These are phyloP conservation scores for Campylomormyrus numenius DNA, from an alignment of 2,113 vertebrate species.

Conservation along the genomic window DNA sequence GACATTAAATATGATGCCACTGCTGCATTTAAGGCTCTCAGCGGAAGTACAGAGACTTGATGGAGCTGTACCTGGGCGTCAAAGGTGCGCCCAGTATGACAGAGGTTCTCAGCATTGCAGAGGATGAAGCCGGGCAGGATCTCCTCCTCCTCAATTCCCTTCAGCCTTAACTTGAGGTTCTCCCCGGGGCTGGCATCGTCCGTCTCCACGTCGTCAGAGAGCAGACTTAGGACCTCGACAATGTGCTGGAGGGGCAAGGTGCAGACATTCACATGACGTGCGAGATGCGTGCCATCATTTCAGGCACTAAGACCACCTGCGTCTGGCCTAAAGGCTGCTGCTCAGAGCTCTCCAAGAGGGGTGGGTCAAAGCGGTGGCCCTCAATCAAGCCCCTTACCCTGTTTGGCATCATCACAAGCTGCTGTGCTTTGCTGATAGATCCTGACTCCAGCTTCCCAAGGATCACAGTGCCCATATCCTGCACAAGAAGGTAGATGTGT, in stretches of 20 bases:
- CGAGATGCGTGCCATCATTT: background rate
- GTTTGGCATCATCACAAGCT: conserved; percentile 99
- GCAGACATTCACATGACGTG: background rate
- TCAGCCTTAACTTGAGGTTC: conserved; percentile 94
- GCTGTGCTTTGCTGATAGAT: conserved; percentile 90
- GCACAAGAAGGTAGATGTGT: conserved; percentile 19
- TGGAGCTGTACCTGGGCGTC: conserved; percentile 81
- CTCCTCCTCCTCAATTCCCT: conserved; percentile 98
- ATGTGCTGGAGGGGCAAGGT: conserved; percentile 73
- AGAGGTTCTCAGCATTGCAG: conserved; percentile 92
- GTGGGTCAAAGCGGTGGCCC: background rate
- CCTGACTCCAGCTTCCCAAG: conserved; percentile 96
- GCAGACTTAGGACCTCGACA: conserved; percentile 91
- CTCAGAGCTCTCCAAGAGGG: background rate
- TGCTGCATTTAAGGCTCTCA: background rate
- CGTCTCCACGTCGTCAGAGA: conserved; percentile 96
- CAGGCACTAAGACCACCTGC: background rate
- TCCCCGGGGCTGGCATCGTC: conserved; percentile 89
- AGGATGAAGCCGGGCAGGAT: conserved; percentile 98
- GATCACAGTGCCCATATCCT: conserved; percentile 98
- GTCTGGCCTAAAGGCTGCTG: background rate
- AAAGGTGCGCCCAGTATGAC: conserved; percentile 96
- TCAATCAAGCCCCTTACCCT: conserved; percentile 65
- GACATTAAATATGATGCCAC: background rate
- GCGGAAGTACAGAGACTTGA: background rate